Base-by-base conservation (phyloP, 2,888 invertebrate genomes). In the Zele albiditarsus region DNA sequence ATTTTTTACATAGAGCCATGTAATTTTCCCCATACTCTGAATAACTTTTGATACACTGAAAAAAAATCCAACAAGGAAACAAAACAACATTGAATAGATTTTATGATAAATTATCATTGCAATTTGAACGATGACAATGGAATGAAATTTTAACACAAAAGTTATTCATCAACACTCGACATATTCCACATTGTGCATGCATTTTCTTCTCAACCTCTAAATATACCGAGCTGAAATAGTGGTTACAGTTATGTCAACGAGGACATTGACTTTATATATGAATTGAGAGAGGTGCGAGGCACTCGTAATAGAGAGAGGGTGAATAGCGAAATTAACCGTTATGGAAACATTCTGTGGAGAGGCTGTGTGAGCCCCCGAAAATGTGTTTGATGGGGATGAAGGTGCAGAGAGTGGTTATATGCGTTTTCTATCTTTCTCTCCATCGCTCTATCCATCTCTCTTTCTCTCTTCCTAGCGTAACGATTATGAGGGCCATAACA, bases 401-500 rank as follows among this genome's bases (percentile, higher is more conserved):
- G 27, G 60, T n/a, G 46, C 42, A 33, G 28, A 58, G 60, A 60
- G 62, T 53, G 63, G 42, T 28, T 27, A 27, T 42, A 49, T 8
- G 38, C 46, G 12, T 12, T 12, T 38, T 12, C 12, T 12, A 12
- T 12, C 12, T 12, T 38, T 12, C 38, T 38, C 38, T 38, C 12
- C 10, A 8, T 38, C 12, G 12, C 10, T 38, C 1, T 12, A 6
- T 12, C 12, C 8, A 12, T 8, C 38, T 38, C 38, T 38, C 12
- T 8, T 8, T 38, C 6, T 31, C 38, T 23, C 65, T 70, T 42
- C 60, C 68, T 63, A 27, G 66, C 62, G 68, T 78, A 77, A 80
- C 78, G 80, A 76, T 80, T 75, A 80, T 78, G 77, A 62, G 57
- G 53, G 69, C 76, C 74, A 70, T 78, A 77, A 78, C 78, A 70